Evolutionary conservation across 2,888 invertebrate genomes (phyloP).

Genomic region (Cactoblastis cactorum): DNA sequence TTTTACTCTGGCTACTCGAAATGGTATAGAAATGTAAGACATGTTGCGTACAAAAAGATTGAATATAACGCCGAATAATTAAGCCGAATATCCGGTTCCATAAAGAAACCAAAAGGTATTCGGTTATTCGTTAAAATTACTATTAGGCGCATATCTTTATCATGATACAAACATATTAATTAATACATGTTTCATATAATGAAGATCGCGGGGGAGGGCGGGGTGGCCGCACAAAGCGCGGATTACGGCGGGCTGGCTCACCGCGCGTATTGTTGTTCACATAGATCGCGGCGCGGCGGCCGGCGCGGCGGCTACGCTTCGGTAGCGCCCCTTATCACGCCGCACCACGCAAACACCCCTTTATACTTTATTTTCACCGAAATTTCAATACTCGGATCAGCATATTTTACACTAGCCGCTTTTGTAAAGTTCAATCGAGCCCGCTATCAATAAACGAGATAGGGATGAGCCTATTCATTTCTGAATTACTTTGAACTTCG

Average conservation of each 20-base stretch:
- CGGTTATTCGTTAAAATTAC: too few relatives aligned
- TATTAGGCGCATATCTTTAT: too few relatives aligned
- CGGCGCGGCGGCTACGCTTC: too few relatives aligned
- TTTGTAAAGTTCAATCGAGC: constrained; percentile 57
- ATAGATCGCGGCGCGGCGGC: constrained; percentile 46
- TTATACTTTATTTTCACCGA: constrained; percentile 52
- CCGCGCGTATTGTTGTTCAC: constrained; percentile 52
- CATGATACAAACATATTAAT: not conserved
- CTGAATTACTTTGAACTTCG: constrained; percentile 13
- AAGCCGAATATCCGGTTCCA: too few relatives aligned
- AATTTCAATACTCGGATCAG: constrained; percentile 68
- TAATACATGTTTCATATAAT: constrained; percentile 6
- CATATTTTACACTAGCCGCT: constrained; percentile 60
- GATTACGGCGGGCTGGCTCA: constrained; percentile 60
- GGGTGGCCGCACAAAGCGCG: constrained; percentile 45
- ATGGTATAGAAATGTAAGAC: too few relatives aligned
- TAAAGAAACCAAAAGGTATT: too few relatives aligned
- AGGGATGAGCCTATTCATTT: constrained; percentile 36
- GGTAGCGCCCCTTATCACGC: constrained; percentile 56
- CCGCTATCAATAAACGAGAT: constrained; percentile 54
- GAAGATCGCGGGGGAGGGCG: constrained; percentile 17
- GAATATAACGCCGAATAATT: too few relatives aligned
- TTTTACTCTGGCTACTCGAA: too few relatives aligned
- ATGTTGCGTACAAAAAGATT: too few relatives aligned
- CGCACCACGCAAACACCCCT: constrained; percentile 60